Evolutionary conservation across 1,140 invertebrate genomes (phyloP).

Genomic region (Trichogramma pretiosum): DNA sequence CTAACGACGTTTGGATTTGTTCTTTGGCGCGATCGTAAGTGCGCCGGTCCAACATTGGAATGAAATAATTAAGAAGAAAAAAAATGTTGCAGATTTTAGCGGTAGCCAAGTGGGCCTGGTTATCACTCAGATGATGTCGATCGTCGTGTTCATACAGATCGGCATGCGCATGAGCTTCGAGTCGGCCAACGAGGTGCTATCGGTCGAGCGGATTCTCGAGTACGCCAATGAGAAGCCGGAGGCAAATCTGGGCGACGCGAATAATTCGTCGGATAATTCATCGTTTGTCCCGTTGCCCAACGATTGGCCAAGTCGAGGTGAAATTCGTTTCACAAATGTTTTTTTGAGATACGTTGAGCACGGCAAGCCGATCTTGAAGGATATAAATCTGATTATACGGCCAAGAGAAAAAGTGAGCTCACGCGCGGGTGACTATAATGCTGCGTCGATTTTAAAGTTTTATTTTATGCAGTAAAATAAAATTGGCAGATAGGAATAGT

Average conservation of each 20-base stretch:
- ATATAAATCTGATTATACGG: conserved; percentile 45
- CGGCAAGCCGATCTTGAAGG: conserved; percentile 49
- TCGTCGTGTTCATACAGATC: background rate
- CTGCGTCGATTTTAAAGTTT: conserved; percentile 46
- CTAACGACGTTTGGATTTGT: conserved; percentile 51
- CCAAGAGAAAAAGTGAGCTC: conserved; percentile 43
- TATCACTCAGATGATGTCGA: conserved; percentile 7
- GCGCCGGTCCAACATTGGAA: background rate
- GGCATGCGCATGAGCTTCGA: conserved; percentile 8
- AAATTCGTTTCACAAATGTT: conserved; percentile 51
- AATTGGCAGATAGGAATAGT: conserved; percentile 63
- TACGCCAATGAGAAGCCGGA: background rate
- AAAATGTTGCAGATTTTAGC: conserved; percentile 7
- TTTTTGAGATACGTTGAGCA: conserved; percentile 47
- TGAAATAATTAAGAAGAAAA: background rate
- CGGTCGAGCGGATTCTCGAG: conserved; percentile 6
- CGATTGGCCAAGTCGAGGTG: conserved; percentile 63
- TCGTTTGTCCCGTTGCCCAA: conserved; percentile 31
- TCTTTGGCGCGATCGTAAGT: conserved; percentile 21
- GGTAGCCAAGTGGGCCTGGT: conserved; percentile 4
- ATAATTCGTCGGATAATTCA: too few relatives aligned
- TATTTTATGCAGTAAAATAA: background rate
- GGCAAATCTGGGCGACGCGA: background rate
- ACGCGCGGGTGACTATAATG: conserved; percentile 38
- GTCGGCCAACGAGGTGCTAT: conserved; percentile 1